Percentiles rank a stretch among this genome's conserved stretches.
Evolutionary conservation across 2,888 invertebrate species (phyloP).

Genomic region (Dicyrtomina minuta): DNA sequence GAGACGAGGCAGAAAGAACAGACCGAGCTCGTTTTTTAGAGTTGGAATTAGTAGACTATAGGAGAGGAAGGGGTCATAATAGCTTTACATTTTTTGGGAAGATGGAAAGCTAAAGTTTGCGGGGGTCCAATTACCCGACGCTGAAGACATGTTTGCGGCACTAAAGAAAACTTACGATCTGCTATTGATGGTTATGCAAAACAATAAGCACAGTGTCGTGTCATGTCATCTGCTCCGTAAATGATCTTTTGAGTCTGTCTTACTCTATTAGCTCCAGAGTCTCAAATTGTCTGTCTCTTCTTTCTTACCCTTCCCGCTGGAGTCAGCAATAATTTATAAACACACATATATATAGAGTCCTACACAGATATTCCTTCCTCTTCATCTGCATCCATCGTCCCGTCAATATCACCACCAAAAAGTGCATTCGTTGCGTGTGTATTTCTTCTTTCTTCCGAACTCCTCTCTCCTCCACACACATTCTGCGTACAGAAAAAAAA

Average conservation of each 20-base stretch:
- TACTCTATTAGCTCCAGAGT: conserved; percentile 14
- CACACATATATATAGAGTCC: neutral
- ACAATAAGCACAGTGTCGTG: conserved; percentile 33
- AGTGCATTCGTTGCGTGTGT: neutral
- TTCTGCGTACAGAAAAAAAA: neutral
- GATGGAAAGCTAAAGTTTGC: conserved; percentile 30
- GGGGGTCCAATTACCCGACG: conserved; percentile 31
- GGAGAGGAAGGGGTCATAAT: neutral
- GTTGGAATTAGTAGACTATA: neutral
- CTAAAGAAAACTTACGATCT: conserved; percentile 28
- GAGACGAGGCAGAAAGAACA: no score
- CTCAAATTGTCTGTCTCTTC: conserved; percentile 9
- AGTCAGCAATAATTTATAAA: no score
- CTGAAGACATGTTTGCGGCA: conserved; percentile 28
- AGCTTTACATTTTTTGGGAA: conserved; percentile 9
- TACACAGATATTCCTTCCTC: neutral
- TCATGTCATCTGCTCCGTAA: conserved; percentile 32
- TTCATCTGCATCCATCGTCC: neutral
- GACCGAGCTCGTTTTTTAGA: conserved; percentile 1
- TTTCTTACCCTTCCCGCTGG: neutral
- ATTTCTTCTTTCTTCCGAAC: neutral
- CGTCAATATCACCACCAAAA: neutral
- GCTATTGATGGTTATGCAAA: conserved; percentile 32
- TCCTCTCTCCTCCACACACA: neutral
- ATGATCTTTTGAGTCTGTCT: conserved; percentile 10